These are phyloP conservation scores for Helogale parvula DNA, from an alignment of 2,113 vertebrate genomes.

Conservation along the genomic window DNA sequence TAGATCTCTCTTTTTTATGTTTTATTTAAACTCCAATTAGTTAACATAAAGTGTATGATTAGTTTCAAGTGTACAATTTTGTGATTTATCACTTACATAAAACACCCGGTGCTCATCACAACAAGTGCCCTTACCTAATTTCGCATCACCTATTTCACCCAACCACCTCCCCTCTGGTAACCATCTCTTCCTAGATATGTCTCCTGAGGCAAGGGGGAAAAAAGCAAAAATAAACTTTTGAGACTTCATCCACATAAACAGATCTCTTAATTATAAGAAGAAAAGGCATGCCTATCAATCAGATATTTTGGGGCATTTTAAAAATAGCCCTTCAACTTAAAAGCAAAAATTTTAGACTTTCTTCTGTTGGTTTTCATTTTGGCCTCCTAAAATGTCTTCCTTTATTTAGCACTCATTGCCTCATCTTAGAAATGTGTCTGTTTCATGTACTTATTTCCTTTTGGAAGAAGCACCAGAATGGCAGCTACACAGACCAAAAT, in stretches of 20 bases:
- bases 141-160: background rate
- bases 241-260: background rate
- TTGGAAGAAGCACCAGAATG: background rate
- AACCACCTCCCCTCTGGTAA: background rate
- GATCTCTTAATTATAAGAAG: background rate
- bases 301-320: background rate
- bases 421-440: background rate
- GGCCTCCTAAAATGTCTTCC: background rate
- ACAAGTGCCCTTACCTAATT: background rate
- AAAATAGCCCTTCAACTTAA: background rate
- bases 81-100: background rate
- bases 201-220: background rate
- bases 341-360: background rate
- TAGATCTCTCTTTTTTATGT: background rate
- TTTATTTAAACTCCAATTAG: background rate
- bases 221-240: background rate
- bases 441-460: background rate
- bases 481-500: background rate
- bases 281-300: background rate
- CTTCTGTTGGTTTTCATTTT: background rate
- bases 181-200: background rate
- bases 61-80: background rate
- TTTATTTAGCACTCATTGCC: background rate
- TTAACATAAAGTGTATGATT: background rate
- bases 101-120: background rate